phyloP scores from a whole-genome alignment of 2,113 vertebrate species.

The Brachirus orientalis region DNA sequence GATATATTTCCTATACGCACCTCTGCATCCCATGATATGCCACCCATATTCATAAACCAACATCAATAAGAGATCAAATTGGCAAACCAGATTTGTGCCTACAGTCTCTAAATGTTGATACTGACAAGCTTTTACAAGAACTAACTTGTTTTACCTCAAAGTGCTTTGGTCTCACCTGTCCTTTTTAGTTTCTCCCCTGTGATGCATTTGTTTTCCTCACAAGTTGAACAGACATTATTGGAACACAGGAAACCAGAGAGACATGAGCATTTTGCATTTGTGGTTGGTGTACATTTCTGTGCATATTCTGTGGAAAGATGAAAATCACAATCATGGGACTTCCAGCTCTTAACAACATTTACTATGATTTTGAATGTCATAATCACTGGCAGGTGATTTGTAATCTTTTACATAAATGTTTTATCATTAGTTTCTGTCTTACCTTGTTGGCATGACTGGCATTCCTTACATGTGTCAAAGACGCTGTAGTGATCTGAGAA shows the following conservation, averaged over 20 bases:
- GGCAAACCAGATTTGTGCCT: not conserved
- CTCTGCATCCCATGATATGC: not conserved
- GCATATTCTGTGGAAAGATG: constrained; percentile 50
- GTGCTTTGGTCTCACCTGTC: constrained; percentile 56
- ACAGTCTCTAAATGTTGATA: not conserved
- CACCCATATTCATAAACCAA: not conserved
- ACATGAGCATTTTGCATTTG: constrained; percentile 59
- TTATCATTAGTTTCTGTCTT: constrained; percentile 11
- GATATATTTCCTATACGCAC: not conserved
- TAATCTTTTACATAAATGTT: not conserved
- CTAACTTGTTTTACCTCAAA: not conserved
- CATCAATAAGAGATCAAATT: no score
- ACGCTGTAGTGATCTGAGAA: constrained; percentile 2
- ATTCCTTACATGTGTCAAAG: constrained; percentile 48
- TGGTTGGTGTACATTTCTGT: constrained; percentile 52
- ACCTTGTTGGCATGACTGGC: constrained; percentile 63
- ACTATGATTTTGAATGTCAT: no score
- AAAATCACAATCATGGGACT: constrained; percentile 12
- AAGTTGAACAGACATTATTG: constrained; percentile 50
- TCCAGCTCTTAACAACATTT: not conserved
- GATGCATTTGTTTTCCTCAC: constrained; percentile 37
- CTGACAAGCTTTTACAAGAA: not conserved
- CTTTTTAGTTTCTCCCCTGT: constrained; percentile 11
- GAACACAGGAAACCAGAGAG: constrained; percentile 65
- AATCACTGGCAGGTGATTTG: not conserved